These are phyloP conservation scores for Leontocebus nigricollis DNA, from an alignment of 2,797 vertebrate species.

Conservation along the genomic window DNA sequence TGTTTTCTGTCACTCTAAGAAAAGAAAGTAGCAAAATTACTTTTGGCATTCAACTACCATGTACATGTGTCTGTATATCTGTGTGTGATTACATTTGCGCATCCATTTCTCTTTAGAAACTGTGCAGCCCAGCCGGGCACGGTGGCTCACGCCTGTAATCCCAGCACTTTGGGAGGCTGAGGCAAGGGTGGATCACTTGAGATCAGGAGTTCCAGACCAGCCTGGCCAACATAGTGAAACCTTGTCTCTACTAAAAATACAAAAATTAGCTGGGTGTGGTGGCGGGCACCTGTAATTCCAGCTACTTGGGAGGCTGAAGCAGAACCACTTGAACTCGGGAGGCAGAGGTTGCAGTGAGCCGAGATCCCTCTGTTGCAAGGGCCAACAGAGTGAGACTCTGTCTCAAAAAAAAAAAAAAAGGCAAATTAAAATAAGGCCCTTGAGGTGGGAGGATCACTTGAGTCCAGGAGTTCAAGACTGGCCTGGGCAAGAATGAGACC, in stretches of 20 bases:
- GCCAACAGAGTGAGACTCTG: no score
- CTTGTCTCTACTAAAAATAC: background rate
- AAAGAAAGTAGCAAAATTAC: slow-evolving; percentile 27
- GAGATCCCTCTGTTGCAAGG: no score
- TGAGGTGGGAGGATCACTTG: background rate
- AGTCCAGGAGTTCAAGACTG: background rate
- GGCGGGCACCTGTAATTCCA: no score
- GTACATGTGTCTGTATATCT: background rate
- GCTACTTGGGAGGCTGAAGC: no score
- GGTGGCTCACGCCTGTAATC: background rate
- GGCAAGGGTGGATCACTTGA: background rate
- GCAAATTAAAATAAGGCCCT: background rate
- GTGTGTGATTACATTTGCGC: background rate
- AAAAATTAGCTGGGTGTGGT: background rate
- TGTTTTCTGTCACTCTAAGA: slow-evolving; percentile 43
- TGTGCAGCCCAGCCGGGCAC: background rate
- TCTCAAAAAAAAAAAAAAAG: background rate
- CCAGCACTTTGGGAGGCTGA: background rate
- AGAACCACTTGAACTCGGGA: no score
- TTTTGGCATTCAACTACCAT: background rate
- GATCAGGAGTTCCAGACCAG: background rate
- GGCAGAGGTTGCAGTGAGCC: no score
- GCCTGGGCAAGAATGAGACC: background rate
- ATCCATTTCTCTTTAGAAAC: background rate
- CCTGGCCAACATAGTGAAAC: background rate